phyloP scores from a whole-genome alignment of 2,888 invertebrate species.

The Eutolmus rufibarbis region DNA sequence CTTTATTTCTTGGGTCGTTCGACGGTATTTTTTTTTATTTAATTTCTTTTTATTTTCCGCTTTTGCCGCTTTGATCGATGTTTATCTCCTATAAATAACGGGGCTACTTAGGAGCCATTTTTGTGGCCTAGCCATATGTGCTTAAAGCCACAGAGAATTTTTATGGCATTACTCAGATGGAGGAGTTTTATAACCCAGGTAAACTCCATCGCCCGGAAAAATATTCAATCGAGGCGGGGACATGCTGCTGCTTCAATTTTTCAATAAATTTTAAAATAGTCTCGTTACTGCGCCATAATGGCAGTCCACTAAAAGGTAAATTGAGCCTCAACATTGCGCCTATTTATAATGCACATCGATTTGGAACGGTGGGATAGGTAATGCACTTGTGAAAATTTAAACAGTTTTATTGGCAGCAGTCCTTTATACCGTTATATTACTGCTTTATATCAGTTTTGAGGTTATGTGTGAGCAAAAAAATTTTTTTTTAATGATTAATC shows the following conservation, averaged over 20 bases:
- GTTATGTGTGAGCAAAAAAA: not conserved
- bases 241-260: not conserved
- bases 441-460: not conserved
- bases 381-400: not conserved
- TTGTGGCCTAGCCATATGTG: not conserved
- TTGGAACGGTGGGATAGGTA: not conserved
- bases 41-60: not conserved
- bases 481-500: not conserved
- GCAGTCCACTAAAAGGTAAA: not conserved
- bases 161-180: not conserved
- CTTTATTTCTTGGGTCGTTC: not conserved
- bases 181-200: not conserved
- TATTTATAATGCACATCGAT: not conserved
- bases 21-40: not conserved
- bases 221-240: not conserved
- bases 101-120: conserved; percentile 21
- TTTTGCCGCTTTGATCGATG: not conserved
- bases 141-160: not conserved
- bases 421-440: not conserved
- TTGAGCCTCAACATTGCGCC: not conserved
- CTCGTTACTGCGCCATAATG: not conserved
- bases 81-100: conserved; percentile 31
- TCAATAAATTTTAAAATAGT: conserved; percentile 3
- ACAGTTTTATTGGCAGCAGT: not conserved
- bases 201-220: not conserved